Evolutionary conservation across 1,140 invertebrate species (phyloP).

Genomic region (Drosophila nigromelanica): DNA sequence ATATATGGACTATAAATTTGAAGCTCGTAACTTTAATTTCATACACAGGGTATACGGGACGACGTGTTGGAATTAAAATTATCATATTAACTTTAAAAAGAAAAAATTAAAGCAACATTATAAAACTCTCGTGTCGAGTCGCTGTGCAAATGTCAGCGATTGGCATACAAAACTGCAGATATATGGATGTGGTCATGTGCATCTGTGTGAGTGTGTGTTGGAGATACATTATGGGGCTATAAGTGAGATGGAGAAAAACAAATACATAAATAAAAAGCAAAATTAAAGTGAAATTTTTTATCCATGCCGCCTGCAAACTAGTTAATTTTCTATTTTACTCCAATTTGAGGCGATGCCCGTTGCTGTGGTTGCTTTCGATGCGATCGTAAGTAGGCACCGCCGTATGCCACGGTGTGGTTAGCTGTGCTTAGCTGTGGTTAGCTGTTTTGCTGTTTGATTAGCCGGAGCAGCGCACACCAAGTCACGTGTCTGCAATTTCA

Average conservation of each 20-base stretch:
- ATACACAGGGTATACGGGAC: neutral
- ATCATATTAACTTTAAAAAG: conserved; percentile 34
- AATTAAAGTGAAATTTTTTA: conserved; percentile 83
- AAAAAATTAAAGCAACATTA: conserved; percentile 63
- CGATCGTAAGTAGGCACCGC: conserved; percentile 50
- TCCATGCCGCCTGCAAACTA: conserved; percentile 67
- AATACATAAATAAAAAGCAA: conserved; percentile 83
- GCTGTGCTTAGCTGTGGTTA: neutral
- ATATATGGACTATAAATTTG: neutral
- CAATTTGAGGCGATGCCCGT: conserved; percentile 67
- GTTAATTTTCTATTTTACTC: conserved; percentile 84
- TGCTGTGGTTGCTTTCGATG: conserved; percentile 61
- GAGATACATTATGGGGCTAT: conserved; percentile 42
- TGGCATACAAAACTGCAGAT: conserved; percentile 73
- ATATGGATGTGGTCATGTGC: conserved; percentile 5
- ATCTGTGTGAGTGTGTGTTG: neutral
- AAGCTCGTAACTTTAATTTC: neutral
- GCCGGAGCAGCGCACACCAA: conserved; percentile 19
- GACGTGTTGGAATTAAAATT: conserved; percentile 58
- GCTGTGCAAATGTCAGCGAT: conserved; percentile 60
- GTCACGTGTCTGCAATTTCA: conserved; percentile 66
- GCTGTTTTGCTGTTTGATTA: conserved; percentile 25
- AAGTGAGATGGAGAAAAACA: conserved; percentile 75
- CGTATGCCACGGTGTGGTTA: neutral
- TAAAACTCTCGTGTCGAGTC: conserved; percentile 61